Evolutionary conservation across 2,113 vertebrate genomes (phyloP), one percentile per base, ranked within the genome.

Genomic region (Cyprinus carpio): DNA sequence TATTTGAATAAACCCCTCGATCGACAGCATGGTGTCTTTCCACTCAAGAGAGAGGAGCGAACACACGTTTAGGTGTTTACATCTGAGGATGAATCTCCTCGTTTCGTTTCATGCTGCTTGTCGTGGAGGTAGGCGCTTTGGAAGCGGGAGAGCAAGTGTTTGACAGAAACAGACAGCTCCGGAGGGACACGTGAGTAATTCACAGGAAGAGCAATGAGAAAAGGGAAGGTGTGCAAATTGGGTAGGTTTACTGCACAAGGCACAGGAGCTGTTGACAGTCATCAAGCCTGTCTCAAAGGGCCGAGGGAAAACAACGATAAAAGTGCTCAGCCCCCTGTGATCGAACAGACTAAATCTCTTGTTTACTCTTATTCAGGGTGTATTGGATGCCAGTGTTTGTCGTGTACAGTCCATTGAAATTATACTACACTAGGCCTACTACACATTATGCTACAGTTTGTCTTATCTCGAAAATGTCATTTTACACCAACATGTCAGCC

Each of bases 211-310:
- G 29, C 18, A 23, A 86, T 15, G 74, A 74, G 54, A 82, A 23
- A 77, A 60, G 15, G 6, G 75, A 62, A 76, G 75, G 85, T 75
- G 80, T 89, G 85, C 74, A 89, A 85, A 87, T 84, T 79, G 80
- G 72, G 79, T 20, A 56, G 74, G 78, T 85, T 87, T 85, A 67
- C 29, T 76, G 83, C 2, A 40, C 10, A 7, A 85, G 74, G 67
- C 83, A 67, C 54, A 51, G 75, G 51, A 56, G 49, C 75, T 56
- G 75, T 34, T 56, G 75, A 34, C 49, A 56, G 46, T 34, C 75
- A 25, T 75, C 72, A 75, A 75, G 40, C 40, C 72, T 25, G 12
- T 75, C 40, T 75, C 72, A 75, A 75, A 75, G 72, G n/a, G n/a
- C 23, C 27, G 40, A 46, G 40, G 40, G 12, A 75, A 75, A 75